Conservation (phyloP, 2,113 vertebrate species). For the Geococcyx californianus region DNA sequence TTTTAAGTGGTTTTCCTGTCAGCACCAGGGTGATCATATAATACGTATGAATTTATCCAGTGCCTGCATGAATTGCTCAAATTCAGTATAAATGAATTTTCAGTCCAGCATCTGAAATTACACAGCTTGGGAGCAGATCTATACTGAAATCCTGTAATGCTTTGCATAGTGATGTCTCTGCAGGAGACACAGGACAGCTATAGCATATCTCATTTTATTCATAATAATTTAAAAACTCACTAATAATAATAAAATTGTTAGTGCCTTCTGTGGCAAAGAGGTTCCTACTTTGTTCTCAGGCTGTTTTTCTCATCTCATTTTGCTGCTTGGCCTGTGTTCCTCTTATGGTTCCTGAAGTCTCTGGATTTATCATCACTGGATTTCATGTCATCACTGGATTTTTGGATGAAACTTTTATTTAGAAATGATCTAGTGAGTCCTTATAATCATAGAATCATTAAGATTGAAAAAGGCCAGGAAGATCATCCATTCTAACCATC, state of each 20-base stretch:
- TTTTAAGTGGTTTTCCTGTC: background rate
- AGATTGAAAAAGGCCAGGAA: too few species aligned
- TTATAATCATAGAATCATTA: too few species aligned
- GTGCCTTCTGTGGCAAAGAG: background rate
- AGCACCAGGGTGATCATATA: background rate
- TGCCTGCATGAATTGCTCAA: background rate
- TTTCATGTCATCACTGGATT: background rate
- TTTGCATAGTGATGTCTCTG: background rate
- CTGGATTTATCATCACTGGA: background rate
- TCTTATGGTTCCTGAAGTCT: background rate
- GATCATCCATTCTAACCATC: too few species aligned
- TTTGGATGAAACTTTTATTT: background rate
- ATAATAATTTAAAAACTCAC: background rate
- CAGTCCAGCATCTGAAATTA: background rate
- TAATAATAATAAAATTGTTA: background rate
- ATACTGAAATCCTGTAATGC: background rate
- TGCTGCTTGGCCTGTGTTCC: background rate
- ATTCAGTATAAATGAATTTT: background rate
- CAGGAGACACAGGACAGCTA: background rate
- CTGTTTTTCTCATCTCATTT: background rate
- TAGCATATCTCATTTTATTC: background rate
- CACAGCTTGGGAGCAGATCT: background rate
- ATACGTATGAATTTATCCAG: background rate
- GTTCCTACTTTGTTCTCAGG: background rate
- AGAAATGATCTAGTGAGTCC: background rate